These are phyloP conservation scores for Mastomys coucha DNA, from an alignment of 2,113 vertebrate genomes.

Conservation along the genomic window DNA sequence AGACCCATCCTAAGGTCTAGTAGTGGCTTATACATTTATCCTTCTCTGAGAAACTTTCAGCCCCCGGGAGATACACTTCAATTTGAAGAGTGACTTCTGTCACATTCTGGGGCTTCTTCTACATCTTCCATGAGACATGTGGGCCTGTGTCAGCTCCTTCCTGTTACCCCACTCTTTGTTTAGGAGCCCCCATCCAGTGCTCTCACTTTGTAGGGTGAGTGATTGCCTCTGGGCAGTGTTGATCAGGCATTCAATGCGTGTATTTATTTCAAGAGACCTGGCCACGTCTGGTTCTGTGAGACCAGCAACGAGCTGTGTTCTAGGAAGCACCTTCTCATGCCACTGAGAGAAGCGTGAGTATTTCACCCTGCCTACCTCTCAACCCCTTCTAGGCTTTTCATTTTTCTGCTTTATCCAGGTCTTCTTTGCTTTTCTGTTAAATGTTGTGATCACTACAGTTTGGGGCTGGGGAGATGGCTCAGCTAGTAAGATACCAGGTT, in stretches of 20 bases:
- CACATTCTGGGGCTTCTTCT: background rate
- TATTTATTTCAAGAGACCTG: background rate
- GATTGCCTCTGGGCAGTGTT: too few species aligned
- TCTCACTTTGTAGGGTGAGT: background rate
- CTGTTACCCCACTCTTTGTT: background rate
- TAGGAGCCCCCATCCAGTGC: background rate
- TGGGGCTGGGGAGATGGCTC: background rate
- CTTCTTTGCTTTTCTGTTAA: background rate
- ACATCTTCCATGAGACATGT: background rate
- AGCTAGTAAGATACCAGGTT: background rate
- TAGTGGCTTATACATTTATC: background rate
- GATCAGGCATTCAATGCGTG: too few species aligned
- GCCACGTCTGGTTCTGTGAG: background rate
- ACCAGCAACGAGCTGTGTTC: background rate
- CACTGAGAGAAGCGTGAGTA: background rate
- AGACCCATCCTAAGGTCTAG: background rate
- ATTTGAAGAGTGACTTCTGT: background rate
- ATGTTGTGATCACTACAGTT: background rate
- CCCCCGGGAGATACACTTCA: background rate
- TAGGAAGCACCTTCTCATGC: rapidly evolving
- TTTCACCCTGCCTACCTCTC: background rate
- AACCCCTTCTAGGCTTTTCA: background rate
- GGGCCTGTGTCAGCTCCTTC: background rate
- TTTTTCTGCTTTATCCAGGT: background rate
- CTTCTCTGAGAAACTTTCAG: background rate